Conservation (phyloP, 2,113 vertebrate species). For the Cyprinodon brontotheroides region DNA sequence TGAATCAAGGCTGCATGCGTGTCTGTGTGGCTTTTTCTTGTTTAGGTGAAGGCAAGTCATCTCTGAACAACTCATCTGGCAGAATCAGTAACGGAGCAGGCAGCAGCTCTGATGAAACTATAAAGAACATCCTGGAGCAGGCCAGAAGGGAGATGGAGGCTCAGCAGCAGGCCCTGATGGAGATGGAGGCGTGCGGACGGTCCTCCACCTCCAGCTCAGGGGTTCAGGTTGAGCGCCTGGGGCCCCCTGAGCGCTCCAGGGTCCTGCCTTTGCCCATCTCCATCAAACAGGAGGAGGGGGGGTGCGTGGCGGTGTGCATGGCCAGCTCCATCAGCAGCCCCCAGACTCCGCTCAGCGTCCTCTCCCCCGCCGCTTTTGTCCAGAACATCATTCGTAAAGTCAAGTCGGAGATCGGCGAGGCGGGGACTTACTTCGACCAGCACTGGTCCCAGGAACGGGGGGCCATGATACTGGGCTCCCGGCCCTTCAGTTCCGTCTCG, state of each 20-base stretch:
- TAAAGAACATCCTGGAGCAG: conserved; percentile 95
- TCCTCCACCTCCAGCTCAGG: conserved; percentile 49
- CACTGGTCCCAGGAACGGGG: conserved; percentile 93
- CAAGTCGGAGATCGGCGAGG: conserved; percentile 95
- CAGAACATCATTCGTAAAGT: conserved; percentile 98
- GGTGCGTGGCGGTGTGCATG: conserved; percentile 62
- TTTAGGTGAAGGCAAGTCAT: conserved; percentile 86
- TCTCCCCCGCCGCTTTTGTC: conserved; percentile 93
- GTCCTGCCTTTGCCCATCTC: conserved; percentile 74
- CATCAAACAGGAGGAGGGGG: conserved; percentile 91
- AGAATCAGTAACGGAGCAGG: conserved; percentile 72
- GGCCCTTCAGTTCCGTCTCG: conserved; percentile 87
- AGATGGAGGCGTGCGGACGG: conserved; percentile 85
- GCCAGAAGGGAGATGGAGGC: conserved; percentile 96
- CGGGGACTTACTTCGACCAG: conserved; percentile 92
- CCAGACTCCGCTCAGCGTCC: conserved; percentile 84
- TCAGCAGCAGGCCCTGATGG: conserved; percentile 92
- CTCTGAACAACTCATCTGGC: conserved; percentile 58
- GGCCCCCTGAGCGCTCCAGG: conserved; percentile 77
- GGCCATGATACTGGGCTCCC: conserved; percentile 57
- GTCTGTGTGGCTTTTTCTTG: conserved; percentile 31
- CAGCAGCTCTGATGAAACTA: conserved; percentile 92
- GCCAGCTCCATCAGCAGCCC: conserved; percentile 75
- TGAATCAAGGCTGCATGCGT: conserved; percentile 13
- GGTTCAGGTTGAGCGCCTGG: conserved; percentile 77